Evolutionary conservation across 1,140 invertebrate genomes (phyloP).

Genomic region (Polyergus mexicanus): DNA sequence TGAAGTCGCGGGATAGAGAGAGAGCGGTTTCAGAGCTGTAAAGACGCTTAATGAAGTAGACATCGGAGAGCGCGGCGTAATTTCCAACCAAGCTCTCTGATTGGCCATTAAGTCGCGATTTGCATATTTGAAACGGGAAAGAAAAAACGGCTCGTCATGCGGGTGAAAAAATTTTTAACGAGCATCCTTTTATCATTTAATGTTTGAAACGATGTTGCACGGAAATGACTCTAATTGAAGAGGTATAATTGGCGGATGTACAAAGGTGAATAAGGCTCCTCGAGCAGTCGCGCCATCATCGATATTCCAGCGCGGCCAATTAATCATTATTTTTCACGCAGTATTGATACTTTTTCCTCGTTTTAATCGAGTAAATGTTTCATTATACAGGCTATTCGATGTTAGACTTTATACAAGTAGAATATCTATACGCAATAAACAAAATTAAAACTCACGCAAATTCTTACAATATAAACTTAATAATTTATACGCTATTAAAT

Average conservation of each 20-base stretch:
- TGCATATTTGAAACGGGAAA: constrained; percentile 24
- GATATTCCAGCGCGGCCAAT: constrained; percentile 38
- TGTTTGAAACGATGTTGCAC: constrained; percentile 35
- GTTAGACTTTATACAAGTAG: constrained; percentile 11
- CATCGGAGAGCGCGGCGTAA: neutral
- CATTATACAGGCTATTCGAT: neutral
- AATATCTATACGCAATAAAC: neutral
- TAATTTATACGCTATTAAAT: too few species aligned
- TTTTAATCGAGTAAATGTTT: constrained; percentile 35
- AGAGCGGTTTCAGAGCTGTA: neutral
- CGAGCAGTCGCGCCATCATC: constrained; percentile 22
- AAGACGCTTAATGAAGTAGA: constrained; percentile 41
- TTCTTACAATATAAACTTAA: too few species aligned
- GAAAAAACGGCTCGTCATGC: neutral
- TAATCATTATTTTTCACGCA: constrained; percentile 32
- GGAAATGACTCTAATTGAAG: constrained; percentile 46
- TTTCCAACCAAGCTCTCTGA: constrained; percentile 11
- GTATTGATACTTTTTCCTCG: constrained; percentile 3
- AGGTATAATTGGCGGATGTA: constrained; percentile 43
- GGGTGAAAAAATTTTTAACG: constrained; percentile 39
- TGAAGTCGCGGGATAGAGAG: neutral
- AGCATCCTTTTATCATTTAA: constrained; percentile 45
- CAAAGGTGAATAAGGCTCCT: constrained; percentile 28
- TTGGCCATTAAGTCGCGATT: constrained; percentile 30
- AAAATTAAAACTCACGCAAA: neutral